These are phyloP conservation scores for Craniophora ligustri DNA, from an alignment of 2,888 invertebrate species.

Conservation along the genomic window DNA sequence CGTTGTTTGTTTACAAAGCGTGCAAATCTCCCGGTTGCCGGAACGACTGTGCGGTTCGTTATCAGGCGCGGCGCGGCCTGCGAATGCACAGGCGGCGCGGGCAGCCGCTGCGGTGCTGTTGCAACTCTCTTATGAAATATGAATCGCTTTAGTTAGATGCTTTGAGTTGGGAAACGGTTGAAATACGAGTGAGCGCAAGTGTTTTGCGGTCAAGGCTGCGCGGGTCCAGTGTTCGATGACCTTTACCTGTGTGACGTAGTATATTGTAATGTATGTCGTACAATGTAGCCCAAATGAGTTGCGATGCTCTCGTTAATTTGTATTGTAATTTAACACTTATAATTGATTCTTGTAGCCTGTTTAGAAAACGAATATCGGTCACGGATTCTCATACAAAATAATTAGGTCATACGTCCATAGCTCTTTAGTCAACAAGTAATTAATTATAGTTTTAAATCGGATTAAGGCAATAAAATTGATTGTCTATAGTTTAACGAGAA, in stretches of 20 bases:
- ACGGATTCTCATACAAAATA: background rate
- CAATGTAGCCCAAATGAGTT: constrained; percentile 17
- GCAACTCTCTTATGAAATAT: constrained; percentile 82
- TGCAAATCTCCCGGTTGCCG: constrained; percentile 62
- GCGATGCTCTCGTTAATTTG: constrained; percentile 24
- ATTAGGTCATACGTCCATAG: background rate
- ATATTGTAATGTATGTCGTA: constrained; percentile 51
- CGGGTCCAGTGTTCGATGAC: constrained; percentile 66
- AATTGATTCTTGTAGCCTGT: constrained; percentile 12
- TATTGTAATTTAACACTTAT: constrained; percentile 10
- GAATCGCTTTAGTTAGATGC: constrained; percentile 81
- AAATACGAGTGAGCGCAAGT: constrained; percentile 79
- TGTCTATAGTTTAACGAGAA: background rate
- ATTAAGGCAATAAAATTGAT: too few species aligned
- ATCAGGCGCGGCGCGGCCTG: constrained; percentile 48
- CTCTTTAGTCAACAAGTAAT: background rate
- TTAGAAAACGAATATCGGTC: constrained; percentile 12
- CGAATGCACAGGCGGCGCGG: constrained; percentile 58
- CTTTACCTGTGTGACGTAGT: constrained; percentile 63
- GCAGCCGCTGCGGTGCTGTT: constrained; percentile 55
- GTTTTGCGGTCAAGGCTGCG: constrained; percentile 82
- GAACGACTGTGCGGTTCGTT: constrained; percentile 55
- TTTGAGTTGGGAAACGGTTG: constrained; percentile 78
- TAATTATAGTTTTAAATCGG: background rate
- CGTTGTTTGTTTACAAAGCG: constrained; percentile 59